Percentiles rank a stretch among this genome's conserved stretches.
phyloP scores from a whole-genome alignment of 2,888 invertebrate species.

The Aleiodes alternator region DNA sequence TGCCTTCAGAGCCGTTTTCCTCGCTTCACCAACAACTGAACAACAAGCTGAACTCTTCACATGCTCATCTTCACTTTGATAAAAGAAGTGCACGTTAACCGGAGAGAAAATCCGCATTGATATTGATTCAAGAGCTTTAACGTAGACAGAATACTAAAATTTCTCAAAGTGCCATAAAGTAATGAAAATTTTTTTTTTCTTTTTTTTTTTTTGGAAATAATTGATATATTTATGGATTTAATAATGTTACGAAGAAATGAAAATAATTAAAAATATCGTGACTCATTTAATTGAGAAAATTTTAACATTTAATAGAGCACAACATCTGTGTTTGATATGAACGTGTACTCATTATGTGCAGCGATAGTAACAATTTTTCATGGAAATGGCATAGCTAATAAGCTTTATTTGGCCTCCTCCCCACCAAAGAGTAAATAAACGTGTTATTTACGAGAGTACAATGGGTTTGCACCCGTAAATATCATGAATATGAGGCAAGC shows the following conservation, averaged over 20 bases:
- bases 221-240: constrained; percentile 18
- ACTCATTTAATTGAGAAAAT: constrained; percentile 16
- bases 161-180: constrained; percentile 12
- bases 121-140: constrained; percentile 54
- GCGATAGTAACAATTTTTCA: constrained; percentile 28
- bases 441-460: constrained; percentile 57
- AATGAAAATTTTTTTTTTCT: no score
- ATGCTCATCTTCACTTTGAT: constrained; percentile 38
- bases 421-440: constrained; percentile 50
- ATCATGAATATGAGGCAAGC: constrained; percentile 62
- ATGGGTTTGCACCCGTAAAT: constrained; percentile 47
- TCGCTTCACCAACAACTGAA: constrained; percentile 7
- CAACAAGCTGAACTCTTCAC: constrained; percentile 1
- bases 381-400: constrained; percentile 55
- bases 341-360: constrained; percentile 1
- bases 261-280: not conserved
- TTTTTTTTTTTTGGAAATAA: not conserved
- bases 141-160: constrained; percentile 48
- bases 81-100: constrained; percentile 56
- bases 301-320: constrained; percentile 14
- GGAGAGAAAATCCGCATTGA: constrained; percentile 64
- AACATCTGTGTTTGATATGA: constrained; percentile 28
- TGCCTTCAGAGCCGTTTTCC: constrained; percentile 4
- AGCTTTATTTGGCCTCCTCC: constrained; percentile 61
- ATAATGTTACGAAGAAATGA: not conserved